Percentiles rank a stretch among this genome's conserved stretches.
Evolutionary conservation across 2,888 invertebrate species (phyloP).

Genomic region (Ceramica pisi): DNA sequence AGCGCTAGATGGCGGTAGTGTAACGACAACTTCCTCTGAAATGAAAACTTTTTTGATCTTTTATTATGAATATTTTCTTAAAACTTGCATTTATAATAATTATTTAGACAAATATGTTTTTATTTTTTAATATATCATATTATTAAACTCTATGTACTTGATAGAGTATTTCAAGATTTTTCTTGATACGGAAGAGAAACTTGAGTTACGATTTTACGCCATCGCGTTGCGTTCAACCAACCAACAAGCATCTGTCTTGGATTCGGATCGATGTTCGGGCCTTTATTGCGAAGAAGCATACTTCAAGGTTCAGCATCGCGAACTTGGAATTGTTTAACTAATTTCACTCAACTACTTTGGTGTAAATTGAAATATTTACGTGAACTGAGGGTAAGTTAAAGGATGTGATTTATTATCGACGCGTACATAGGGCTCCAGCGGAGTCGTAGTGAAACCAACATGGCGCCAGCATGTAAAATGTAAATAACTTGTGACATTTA

Average conservation of each 20-base stretch:
- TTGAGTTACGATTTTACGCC: slow-evolving; percentile 71
- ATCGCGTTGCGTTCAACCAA: slow-evolving; percentile 79
- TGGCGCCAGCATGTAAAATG: slow-evolving; percentile 90
- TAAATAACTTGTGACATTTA: slow-evolving; percentile 87
- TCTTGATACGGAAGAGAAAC: slow-evolving; percentile 68
- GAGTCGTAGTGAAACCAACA: slow-evolving; percentile 85
- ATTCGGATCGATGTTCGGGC: slow-evolving; percentile 93
- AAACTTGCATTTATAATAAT: slow-evolving; percentile 11
- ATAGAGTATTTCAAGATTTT: slow-evolving; percentile 31
- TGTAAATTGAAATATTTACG: slow-evolving; percentile 91
- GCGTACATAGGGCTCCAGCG: slow-evolving; percentile 83
- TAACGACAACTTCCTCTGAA: slow-evolving; percentile 59
- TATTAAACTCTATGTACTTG: slow-evolving; percentile 16
- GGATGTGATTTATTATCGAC: slow-evolving; percentile 69
- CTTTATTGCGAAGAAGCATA: slow-evolving; percentile 92
- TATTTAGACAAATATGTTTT: slow-evolving; percentile 32
- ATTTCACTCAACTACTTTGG: slow-evolving; percentile 92
- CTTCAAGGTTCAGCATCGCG: slow-evolving; percentile 93
- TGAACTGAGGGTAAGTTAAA: slow-evolving; percentile 88
- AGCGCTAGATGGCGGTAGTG: slow-evolving; percentile 64
- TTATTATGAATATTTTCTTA: slow-evolving; percentile 25
- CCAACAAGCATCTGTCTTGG: slow-evolving; percentile 81
- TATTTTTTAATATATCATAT: slow-evolving; percentile 26
- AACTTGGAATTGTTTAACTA: slow-evolving; percentile 93
- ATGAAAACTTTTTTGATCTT: slow-evolving; percentile 61